Evolutionary conservation across 1,140 invertebrate genomes (phyloP).

Genomic region (Wasmannia auropunctata): DNA sequence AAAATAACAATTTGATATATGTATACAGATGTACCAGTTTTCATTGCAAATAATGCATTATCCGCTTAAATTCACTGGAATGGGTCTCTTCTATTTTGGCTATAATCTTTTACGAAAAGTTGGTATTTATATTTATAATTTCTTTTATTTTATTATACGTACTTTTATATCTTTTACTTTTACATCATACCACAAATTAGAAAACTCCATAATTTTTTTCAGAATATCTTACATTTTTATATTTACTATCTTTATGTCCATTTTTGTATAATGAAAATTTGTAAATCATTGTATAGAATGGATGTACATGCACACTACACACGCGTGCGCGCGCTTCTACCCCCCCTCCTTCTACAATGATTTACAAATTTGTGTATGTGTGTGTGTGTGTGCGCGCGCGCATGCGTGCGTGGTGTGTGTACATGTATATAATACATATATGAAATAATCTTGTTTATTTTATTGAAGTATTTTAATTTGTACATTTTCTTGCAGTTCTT

Average conservation of each 20-base stretch:
- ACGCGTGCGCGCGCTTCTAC: too few relatives aligned
- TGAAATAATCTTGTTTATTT: neutral
- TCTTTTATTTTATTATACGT: neutral
- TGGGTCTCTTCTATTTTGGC: slow-evolving; percentile 20
- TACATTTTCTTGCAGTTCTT: neutral
- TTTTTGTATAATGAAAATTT: neutral
- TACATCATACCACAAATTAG: neutral
- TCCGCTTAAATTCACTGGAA: slow-evolving; percentile 19
- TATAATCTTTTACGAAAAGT: neutral
- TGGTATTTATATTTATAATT: neutral
- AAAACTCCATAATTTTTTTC: neutral
- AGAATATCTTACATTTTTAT: neutral
- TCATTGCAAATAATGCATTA: neutral
- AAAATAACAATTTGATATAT: neutral
- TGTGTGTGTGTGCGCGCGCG: too few relatives aligned
- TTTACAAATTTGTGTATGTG: too few relatives aligned
- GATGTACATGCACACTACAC: too few relatives aligned
- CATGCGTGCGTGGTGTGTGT: too few relatives aligned
- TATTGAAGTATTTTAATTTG: neutral
- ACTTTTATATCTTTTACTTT: too few relatives aligned
- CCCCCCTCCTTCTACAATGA: too few relatives aligned
- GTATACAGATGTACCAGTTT: slow-evolving; percentile 23
- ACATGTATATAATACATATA: too few relatives aligned
- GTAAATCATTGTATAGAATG: neutral
- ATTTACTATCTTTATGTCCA: neutral